phyloP scores from a whole-genome alignment of 2,113 vertebrate genomes.

The Marmota flaviventris region DNA sequence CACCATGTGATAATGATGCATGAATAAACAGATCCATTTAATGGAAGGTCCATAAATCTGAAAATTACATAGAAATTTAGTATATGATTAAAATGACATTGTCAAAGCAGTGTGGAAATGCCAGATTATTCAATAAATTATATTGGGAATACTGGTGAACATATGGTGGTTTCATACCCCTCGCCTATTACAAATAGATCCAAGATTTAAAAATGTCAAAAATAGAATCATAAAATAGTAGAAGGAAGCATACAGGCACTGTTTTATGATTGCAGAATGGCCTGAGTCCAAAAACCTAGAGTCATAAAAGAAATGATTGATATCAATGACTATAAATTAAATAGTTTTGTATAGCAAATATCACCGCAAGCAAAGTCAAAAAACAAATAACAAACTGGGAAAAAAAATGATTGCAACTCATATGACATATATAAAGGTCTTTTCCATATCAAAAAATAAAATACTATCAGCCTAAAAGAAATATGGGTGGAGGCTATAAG shows the following conservation, averaged over 20 bases:
- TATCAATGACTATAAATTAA: slow-evolving; percentile 26
- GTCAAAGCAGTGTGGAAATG: slow-evolving; percentile 27
- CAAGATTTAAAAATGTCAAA: slow-evolving; percentile 29
- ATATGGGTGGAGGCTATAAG: background rate
- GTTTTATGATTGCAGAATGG: slow-evolving; percentile 16
- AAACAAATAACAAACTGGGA: slow-evolving; percentile 32
- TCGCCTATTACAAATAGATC: slow-evolving; percentile 40
- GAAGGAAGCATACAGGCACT: background rate
- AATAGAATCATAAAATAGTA: background rate
- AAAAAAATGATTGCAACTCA: background rate
- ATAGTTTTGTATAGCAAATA: slow-evolving; percentile 48
- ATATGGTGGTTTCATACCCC: background rate
- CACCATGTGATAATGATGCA: background rate
- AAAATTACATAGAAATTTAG: slow-evolving; percentile 58
- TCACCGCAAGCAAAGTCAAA: slow-evolving; percentile 12
- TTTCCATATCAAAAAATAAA: slow-evolving; percentile 21
- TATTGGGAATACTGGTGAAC: background rate
- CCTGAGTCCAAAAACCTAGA: background rate
- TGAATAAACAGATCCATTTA: background rate
- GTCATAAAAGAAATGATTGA: slow-evolving; percentile 23
- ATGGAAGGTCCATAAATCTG: slow-evolving; percentile 7
- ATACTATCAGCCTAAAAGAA: background rate
- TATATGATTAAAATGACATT: slow-evolving; percentile 7
- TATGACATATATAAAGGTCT: background rate
- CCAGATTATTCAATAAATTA: slow-evolving; percentile 5